Conservation (phyloP, 2,888 invertebrate genomes). For the Sipunculus nudus region DNA sequence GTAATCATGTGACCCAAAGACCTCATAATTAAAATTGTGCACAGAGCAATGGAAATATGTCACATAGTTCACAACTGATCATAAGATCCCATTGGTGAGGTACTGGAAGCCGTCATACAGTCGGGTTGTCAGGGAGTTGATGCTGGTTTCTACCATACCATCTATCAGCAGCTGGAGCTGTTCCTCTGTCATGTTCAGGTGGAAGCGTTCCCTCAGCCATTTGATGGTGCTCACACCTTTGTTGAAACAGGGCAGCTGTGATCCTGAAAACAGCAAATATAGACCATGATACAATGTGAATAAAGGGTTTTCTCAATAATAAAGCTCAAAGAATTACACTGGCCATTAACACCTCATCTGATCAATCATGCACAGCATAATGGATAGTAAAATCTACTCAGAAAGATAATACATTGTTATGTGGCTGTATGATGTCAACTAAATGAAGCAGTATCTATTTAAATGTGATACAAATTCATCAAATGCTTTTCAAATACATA, state of each 20-base stretch:
- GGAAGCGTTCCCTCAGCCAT: constrained; percentile 92
- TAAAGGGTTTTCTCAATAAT: background rate
- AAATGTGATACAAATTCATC: too few relatives aligned
- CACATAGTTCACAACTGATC: too few relatives aligned
- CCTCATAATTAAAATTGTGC: too few relatives aligned
- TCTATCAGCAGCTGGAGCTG: constrained; percentile 93
- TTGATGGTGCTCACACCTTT: constrained; percentile 88
- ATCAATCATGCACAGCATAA: too few relatives aligned
- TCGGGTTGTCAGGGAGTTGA: constrained; percentile 95
- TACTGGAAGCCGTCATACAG: constrained; percentile 99
- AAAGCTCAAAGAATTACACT: background rate
- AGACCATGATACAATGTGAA: background rate
- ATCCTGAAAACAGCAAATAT: constrained; percentile 78
- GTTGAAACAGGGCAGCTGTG: constrained; percentile 95
- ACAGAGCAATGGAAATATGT: too few relatives aligned
- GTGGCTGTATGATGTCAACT: too few relatives aligned
- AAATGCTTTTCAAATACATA: too few relatives aligned
- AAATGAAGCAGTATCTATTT: too few relatives aligned
- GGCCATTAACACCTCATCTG: background rate
- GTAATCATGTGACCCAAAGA: too few relatives aligned
- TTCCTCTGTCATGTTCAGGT: constrained; percentile 91
- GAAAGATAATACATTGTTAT: too few relatives aligned
- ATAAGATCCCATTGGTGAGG: constrained; percentile 91
- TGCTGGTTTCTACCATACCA: constrained; percentile 90
- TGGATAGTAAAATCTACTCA: too few relatives aligned